Base-by-base conservation (phyloP, 2,113 vertebrate species). In the Morone saxatilis region DNA sequence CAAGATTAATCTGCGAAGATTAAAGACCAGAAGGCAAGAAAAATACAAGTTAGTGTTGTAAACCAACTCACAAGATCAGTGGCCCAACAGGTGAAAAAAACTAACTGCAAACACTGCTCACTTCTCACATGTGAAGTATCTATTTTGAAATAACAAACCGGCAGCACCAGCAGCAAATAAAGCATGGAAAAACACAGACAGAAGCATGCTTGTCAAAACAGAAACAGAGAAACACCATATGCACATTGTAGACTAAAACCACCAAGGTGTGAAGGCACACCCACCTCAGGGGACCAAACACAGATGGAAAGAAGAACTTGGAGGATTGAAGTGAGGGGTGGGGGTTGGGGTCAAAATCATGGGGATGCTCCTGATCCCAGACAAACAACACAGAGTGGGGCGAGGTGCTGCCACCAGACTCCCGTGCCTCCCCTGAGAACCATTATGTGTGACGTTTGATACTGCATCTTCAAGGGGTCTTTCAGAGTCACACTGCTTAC, bases 241-340 rank as follows among this genome's bases (percentile, higher is more conserved):
- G 85, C 72, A 68, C 31, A 19, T 19, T 43, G 36, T 5, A 12
- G 22, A 60, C 61, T 60, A 12, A n/a, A 67, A 25, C 48, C 72
- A 59, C 47, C 71, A 4, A 84, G 81, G 83, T 85, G 80, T 79
- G 71, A 89, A 50, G 50, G 66, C 45, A 48, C 85, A 47, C 80
- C 82, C 72, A 66, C 59, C 83, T 66, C 80, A 19, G 19, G 85
- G 80, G 88, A 90, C 76, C 51, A 19, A 61, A 41, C 50, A 56
- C 72, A 84, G 78, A 62, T 38, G 48, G 56, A 71, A 25, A 16
- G 25, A 43, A 59, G 25, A 40, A 60, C 3, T 31, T 65, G 47
- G 65, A 59, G 13, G 48, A 5, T 0, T 48, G 57, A 12, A 7
- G 43, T 36, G 12, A 63, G 14, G 13, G 22, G 16, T 61, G 78